Evolutionary conservation across 2,888 invertebrate genomes (phyloP).

Genomic region (Lepidochitona cinerea): DNA sequence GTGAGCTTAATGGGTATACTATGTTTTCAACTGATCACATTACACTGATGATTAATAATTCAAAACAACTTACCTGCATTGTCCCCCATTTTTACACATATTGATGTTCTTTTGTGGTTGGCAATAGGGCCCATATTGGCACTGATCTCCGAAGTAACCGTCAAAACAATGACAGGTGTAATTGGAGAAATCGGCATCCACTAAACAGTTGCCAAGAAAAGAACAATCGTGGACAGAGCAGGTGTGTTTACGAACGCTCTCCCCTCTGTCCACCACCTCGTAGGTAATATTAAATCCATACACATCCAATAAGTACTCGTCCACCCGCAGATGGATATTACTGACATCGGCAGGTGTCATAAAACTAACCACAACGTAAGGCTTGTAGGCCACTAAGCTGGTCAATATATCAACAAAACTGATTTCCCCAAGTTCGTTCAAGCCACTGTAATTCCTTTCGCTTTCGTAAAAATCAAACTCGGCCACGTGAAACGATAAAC

Average conservation of each 20-base stretch:
- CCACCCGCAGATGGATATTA: conserved; percentile 83
- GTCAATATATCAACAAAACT: conserved; percentile 53
- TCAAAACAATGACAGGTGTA: conserved; percentile 87
- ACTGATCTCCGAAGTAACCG: conserved; percentile 83
- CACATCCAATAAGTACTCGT: conserved; percentile 85
- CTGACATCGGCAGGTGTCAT: conserved; percentile 75
- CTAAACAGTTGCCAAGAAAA: conserved; percentile 88
- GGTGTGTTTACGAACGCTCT: conserved; percentile 42
- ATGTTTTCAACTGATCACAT: no score
- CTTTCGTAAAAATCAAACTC: conserved; percentile 62
- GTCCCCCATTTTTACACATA: conserved; percentile 84
- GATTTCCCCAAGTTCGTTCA: conserved; percentile 51
- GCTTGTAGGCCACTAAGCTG: conserved; percentile 73
- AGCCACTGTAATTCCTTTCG: conserved; percentile 38
- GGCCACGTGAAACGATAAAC: conserved; percentile 48
- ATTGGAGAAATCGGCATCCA: conserved; percentile 78
- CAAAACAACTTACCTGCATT: conserved; percentile 81
- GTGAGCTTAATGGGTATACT: no score
- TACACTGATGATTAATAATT: no score
- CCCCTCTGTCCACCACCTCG: conserved; percentile 77
- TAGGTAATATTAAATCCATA: conserved; percentile 95
- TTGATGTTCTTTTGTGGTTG: conserved; percentile 76
- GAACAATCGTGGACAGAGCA: conserved; percentile 88
- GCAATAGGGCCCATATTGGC: conserved; percentile 87
- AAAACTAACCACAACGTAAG: conserved; percentile 85